Evolutionary conservation across 2,888 invertebrate species (phyloP).

Genomic region (Xylocampa areola): DNA sequence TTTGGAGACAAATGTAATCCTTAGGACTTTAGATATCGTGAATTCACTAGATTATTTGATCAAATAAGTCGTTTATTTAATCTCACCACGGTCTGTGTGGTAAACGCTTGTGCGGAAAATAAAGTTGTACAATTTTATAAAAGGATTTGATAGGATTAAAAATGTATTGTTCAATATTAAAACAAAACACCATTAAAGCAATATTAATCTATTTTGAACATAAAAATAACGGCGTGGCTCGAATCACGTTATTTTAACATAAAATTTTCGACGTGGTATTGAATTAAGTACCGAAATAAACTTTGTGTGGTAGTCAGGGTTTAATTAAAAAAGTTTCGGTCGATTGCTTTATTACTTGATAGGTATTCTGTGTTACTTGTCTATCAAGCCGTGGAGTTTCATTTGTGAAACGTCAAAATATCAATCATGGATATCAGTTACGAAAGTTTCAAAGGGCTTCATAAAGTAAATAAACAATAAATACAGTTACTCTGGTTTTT

Average conservation of each 20-base stretch:
- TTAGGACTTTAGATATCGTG: too few species aligned
- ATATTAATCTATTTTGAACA: slow-evolving; percentile 24
- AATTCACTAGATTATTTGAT: too few species aligned
- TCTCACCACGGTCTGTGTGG: too few species aligned
- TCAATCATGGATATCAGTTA: slow-evolving; percentile 21
- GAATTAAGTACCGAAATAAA: slow-evolving; percentile 51
- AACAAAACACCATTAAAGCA: slow-evolving; percentile 7
- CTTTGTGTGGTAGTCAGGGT: slow-evolving; percentile 42
- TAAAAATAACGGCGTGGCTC: slow-evolving; percentile 29
- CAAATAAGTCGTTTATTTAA: too few species aligned
- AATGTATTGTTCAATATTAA: slow-evolving; percentile 6
- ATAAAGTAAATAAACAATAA: slow-evolving; percentile 21
- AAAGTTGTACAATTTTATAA: neutral
- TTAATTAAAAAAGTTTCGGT: slow-evolving; percentile 60
- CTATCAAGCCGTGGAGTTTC: slow-evolving; percentile 34
- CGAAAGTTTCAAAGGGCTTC: slow-evolving; percentile 20
- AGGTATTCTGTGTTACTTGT: slow-evolving; percentile 45
- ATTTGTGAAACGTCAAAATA: slow-evolving; percentile 41
- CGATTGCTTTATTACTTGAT: slow-evolving; percentile 53
- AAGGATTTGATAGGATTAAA: slow-evolving; percentile 5
- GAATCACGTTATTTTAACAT: slow-evolving; percentile 38
- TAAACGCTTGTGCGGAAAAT: neutral
- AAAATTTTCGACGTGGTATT: slow-evolving; percentile 34
- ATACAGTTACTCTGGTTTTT: slow-evolving; percentile 25
- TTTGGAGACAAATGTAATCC: too few species aligned